Conservation (phyloP, 2,797 vertebrate genomes). For the Amphiprion clarkii region DNA sequence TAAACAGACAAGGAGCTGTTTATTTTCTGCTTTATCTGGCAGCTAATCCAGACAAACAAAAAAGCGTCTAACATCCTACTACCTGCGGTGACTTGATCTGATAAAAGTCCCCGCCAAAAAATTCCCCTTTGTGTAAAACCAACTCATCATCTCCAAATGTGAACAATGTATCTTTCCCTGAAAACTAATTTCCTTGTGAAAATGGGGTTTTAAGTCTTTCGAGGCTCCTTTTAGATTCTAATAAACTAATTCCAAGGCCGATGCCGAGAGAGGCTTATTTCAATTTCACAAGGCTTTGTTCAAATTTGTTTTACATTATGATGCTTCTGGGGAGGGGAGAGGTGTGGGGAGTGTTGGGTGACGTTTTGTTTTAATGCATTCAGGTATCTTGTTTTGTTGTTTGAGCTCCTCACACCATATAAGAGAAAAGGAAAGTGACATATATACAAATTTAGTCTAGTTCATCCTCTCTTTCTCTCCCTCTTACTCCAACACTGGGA, state of each 20-base stretch:
- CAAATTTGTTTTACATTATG: constrained; percentile 83
- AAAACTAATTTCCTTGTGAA: constrained; percentile 82
- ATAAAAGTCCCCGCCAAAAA: constrained; percentile 65
- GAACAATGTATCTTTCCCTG: constrained; percentile 72
- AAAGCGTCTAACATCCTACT: constrained; percentile 43
- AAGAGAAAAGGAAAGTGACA: constrained; percentile 25
- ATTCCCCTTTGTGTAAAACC: constrained; percentile 66
- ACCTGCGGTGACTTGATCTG: constrained; percentile 71
- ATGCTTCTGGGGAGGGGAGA: constrained; percentile 52
- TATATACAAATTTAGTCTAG: constrained; percentile 3
- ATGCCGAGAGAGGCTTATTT: constrained; percentile 72
- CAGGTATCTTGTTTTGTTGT: constrained; percentile 63
- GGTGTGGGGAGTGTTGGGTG: background rate
- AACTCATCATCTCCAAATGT: constrained; percentile 76
- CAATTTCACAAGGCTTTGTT: constrained; percentile 81
- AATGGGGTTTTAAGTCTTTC: constrained; percentile 82
- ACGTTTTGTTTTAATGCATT: constrained; percentile 69
- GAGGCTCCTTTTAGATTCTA: constrained; percentile 80
- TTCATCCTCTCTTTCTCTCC: constrained; percentile 12
- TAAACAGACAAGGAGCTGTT: constrained; percentile 58
- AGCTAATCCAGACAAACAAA: constrained; percentile 70
- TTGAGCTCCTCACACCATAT: constrained; percentile 41
- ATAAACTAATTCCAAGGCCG: constrained; percentile 80
- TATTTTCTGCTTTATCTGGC: constrained; percentile 60
- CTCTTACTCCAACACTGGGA: constrained; percentile 12